phyloP scores from a whole-genome alignment of 37 sponge, comb jelly and placozoan species.

The Lycopodina hypogea region DNA sequence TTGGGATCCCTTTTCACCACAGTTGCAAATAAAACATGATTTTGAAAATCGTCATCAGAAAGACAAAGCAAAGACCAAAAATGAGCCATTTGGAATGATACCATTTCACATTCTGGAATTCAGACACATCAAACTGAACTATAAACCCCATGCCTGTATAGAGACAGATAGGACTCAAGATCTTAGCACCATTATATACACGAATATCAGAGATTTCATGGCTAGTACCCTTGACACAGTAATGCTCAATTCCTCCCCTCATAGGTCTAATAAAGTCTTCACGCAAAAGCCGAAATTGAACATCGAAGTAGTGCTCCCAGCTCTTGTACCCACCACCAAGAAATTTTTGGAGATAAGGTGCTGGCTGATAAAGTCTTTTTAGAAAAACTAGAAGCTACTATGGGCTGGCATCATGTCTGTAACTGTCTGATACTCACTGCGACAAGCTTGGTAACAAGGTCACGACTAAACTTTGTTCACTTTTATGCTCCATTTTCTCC shows the following conservation, averaged over 20 bases:
- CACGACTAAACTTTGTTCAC: too few relatives aligned
- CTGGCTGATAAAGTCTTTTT: too few relatives aligned
- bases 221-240: slow-evolving; percentile 1
- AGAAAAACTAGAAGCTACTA: too few relatives aligned
- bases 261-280: slow-evolving; percentile 88
- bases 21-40: slow-evolving; percentile 50
- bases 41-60: slow-evolving; percentile 54
- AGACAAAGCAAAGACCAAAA: slow-evolving; percentile 87
- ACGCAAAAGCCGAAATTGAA: slow-evolving; percentile 78
- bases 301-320: slow-evolving; percentile 77
- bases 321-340: slow-evolving; percentile 42
- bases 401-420: too few relatives aligned
- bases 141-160: slow-evolving; percentile 59
- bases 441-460: too few relatives aligned
- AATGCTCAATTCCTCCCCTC: slow-evolving; percentile 53
- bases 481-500: too few relatives aligned
- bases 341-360: too few relatives aligned
- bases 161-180: slow-evolving; percentile 67
- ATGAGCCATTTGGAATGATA: slow-evolving; percentile 76
- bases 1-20: slow-evolving; percentile 60
- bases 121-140: slow-evolving; percentile 54
- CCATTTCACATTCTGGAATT: slow-evolving; percentile 63
- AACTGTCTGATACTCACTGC: too few relatives aligned
- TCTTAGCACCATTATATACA: slow-evolving; percentile 49
- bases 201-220: slow-evolving; percentile 30